These are phyloP conservation scores for Anas platyrhynchos DNA, from an alignment of 2,113 vertebrate genomes.

Conservation along the genomic window DNA sequence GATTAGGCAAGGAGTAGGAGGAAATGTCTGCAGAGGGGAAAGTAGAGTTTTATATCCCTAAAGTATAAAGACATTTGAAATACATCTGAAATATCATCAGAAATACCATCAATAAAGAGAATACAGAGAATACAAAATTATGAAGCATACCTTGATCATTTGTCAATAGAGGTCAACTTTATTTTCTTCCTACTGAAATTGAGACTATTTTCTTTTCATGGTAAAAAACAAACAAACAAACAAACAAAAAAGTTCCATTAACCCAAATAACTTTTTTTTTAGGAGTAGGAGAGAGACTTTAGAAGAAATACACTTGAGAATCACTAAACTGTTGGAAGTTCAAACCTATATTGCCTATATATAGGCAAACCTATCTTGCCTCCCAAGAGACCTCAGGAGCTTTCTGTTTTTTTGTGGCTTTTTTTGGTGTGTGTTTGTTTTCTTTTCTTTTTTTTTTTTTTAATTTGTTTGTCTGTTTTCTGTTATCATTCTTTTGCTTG, in stretches of 20 bases:
- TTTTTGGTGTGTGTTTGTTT: not conserved
- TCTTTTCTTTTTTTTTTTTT: not conserved
- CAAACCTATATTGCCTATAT: not conserved
- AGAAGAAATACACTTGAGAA: not conserved
- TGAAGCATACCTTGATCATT: not conserved
- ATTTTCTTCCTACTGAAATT: not conserved
- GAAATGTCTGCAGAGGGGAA: slow-evolving; percentile 48
- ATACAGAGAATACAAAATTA: not conserved
- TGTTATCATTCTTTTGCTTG: not conserved
- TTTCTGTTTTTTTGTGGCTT: not conserved
- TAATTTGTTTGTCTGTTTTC: not conserved
- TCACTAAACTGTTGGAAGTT: not conserved
- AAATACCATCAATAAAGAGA: not conserved
- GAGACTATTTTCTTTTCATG: not conserved
- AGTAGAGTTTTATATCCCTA: slow-evolving; percentile 23
- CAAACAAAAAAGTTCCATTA: not conserved
- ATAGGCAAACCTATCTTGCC: not conserved
- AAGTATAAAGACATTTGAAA: slow-evolving; percentile 28
- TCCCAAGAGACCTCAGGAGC: not conserved
- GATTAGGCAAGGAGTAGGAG: slow-evolving; percentile 67
- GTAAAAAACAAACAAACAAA: not conserved
- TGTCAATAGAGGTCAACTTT: not conserved
- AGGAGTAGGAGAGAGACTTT: not conserved
- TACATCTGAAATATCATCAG: not conserved
- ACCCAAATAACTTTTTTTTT: not conserved